Conservation (phyloP, 2,113 vertebrate genomes). For the Carollia perspicillata region DNA sequence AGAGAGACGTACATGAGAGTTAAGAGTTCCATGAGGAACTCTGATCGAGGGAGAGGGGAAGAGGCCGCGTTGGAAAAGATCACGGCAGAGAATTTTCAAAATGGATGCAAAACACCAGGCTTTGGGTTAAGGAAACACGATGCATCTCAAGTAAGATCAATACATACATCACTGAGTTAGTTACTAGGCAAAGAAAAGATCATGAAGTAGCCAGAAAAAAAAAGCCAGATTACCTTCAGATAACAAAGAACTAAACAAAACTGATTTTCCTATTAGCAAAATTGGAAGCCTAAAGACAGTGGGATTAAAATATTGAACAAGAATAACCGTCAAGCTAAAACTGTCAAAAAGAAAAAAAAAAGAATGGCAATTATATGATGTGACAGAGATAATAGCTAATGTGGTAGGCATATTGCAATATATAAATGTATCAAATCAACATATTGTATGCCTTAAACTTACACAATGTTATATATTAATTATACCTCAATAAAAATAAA, state of each 20-base stretch:
- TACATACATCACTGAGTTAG: neutral
- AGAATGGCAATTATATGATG: neutral
- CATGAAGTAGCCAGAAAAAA: neutral
- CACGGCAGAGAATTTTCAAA: neutral
- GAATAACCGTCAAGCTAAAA: neutral
- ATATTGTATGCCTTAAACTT: neutral
- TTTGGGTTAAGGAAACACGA: neutral
- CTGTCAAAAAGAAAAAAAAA: neutral
- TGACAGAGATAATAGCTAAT: neutral
- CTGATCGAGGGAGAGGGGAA: neutral
- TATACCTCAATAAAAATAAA: neutral
- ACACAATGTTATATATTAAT: neutral
- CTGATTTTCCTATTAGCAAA: neutral
- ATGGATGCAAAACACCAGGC: neutral
- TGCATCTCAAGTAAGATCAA: neutral
- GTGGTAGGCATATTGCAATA: neutral
- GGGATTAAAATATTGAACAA: neutral
- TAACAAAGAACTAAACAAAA: neutral
- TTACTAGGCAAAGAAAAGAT: neutral
- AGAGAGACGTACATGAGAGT: neutral
- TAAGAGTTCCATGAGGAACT: neutral
- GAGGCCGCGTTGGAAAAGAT: neutral
- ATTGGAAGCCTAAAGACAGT: neutral
- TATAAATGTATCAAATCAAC: neutral
- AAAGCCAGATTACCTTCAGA: neutral